Conservation (phyloP, 2,797 vertebrate genomes). For the Eutrigla gurnardus region DNA sequence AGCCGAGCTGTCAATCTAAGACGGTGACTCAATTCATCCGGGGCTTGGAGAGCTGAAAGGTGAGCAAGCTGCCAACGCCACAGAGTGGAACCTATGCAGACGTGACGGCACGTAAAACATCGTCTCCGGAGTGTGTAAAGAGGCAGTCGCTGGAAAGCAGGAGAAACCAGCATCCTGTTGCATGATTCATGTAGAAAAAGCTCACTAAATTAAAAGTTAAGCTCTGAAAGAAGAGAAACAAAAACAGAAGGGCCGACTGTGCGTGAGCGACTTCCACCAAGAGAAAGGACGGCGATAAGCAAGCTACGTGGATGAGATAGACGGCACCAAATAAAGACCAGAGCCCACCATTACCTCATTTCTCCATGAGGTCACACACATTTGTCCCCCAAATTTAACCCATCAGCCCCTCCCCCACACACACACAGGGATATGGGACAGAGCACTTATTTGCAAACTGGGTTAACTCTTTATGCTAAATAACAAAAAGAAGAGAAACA, state of each 20-base stretch:
- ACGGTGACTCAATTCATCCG: slow-evolving; percentile 55
- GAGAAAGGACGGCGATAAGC: slow-evolving; percentile 51
- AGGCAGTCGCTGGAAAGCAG: slow-evolving; percentile 12
- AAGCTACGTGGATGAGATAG: slow-evolving; percentile 43
- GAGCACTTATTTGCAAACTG: slow-evolving; percentile 26
- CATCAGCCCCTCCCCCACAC: slow-evolving; percentile 18
- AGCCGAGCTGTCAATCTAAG: slow-evolving; percentile 58
- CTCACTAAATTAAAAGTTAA: slow-evolving; percentile 10
- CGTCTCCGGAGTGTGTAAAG: background rate
- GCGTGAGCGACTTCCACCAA: slow-evolving; percentile 26
- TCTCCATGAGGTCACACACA: slow-evolving; percentile 74
- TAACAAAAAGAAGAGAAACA: slow-evolving; percentile 1
- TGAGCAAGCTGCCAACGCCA: slow-evolving; percentile 24
- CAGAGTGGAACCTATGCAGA: slow-evolving; percentile 20
- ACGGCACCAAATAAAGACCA: slow-evolving; percentile 42
- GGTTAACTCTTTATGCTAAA: slow-evolving; percentile 17
- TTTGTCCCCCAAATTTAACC: slow-evolving; percentile 51
- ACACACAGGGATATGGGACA: slow-evolving; percentile 33
- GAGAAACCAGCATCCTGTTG: slow-evolving; percentile 19
- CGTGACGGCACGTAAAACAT: slow-evolving; percentile 9
- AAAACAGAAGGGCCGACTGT: background rate
- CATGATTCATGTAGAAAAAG: slow-evolving; percentile 18
- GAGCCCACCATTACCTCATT: slow-evolving; percentile 58
- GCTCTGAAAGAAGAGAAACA: background rate
- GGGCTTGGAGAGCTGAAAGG: slow-evolving; percentile 33